Conservation (phyloP, 2,797 vertebrate species). For the Meriones psammophilus region DNA sequence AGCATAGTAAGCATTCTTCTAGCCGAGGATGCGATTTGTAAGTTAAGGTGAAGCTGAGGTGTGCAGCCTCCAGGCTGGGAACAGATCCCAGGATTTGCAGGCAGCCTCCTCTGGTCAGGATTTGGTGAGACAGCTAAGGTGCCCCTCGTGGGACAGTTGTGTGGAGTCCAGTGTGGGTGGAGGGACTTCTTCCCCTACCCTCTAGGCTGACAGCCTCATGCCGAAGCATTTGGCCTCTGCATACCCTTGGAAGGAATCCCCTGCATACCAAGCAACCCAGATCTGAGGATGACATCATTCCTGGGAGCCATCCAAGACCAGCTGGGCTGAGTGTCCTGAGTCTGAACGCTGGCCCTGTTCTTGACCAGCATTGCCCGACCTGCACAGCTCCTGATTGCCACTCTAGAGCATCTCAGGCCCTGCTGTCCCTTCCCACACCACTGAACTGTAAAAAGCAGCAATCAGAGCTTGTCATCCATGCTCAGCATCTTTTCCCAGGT, state of each 20-base stretch:
- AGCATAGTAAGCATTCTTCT: neutral
- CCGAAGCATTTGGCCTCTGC: neutral
- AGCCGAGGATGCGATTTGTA: neutral
- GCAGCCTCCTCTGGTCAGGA: neutral
- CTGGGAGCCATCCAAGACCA: slow-evolving; percentile 45
- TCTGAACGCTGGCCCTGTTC: neutral
- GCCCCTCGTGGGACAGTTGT: accelerated
- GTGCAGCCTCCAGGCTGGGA: neutral
- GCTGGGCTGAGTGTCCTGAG: neutral
- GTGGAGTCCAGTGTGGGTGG: neutral
- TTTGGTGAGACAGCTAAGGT: neutral
- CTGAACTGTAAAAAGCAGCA: neutral
- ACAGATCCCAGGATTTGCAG: neutral
- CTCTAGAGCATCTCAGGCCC: neutral
- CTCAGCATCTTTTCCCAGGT: neutral
- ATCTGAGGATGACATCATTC: slow-evolving; percentile 69
- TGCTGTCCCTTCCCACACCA: neutral
- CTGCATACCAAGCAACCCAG: slow-evolving; percentile 19
- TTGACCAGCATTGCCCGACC: neutral
- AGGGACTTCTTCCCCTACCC: neutral
- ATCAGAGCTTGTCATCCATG: neutral
- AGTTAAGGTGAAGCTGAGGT: neutral
- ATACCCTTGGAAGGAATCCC: slow-evolving; percentile 15
- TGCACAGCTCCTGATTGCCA: neutral
- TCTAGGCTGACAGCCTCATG: neutral